Evolutionary conservation across 2,797 vertebrate species (phyloP), one percentile per base, ranked within the genome.

Genomic region (Aulostomus chinensis): DNA sequence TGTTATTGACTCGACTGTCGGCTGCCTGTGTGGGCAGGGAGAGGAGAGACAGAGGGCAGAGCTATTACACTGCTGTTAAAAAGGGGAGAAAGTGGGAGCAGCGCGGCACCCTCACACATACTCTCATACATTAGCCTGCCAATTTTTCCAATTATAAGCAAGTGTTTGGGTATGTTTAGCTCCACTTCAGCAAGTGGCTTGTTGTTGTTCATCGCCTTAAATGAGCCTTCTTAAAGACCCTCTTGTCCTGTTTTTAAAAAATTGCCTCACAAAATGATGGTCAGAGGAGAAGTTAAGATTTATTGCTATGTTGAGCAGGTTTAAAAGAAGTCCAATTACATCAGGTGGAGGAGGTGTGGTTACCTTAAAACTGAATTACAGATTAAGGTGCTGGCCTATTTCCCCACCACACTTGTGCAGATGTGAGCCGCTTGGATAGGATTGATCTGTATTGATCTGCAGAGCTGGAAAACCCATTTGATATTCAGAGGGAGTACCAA

Each of bases 1-100:
- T 28, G 52, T 84, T 84, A 89, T 83, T 84, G 85, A 88, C 83
- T 86, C 71, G 68, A 80, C 79, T 80, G 80, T 71, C 45, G 62
- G 71, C 73, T 80, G 80, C 79, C 78, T 83, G 84, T 48, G 80
- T 83, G 78, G 81, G 82, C 64, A 77, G 70, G 50, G 50, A 58
- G 72, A 77, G 80, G 79, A 79, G 78, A 83, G 77, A 68, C 61
- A 71, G 72, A 83, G 83, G 71, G 79, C 54, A 75, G 49, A 34
- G 78, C 71, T 51, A 68, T 74, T 78, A 56, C 59, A 36, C 59
- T 51, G 63, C 63, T 63, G n/a, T 71, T 75, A 48, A 59, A 62
- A 56, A 41, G 46, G 48, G 39, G 53, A 40, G 48, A 43, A 40
- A 43, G 47, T 24, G 38, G 43, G 46, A 58, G 49, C 53, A 25